Percentiles rank a stretch among this genome's conserved stretches.
phyloP scores from a whole-genome alignment of 1,140 invertebrate species.

The Drosophila seguyi region DNA sequence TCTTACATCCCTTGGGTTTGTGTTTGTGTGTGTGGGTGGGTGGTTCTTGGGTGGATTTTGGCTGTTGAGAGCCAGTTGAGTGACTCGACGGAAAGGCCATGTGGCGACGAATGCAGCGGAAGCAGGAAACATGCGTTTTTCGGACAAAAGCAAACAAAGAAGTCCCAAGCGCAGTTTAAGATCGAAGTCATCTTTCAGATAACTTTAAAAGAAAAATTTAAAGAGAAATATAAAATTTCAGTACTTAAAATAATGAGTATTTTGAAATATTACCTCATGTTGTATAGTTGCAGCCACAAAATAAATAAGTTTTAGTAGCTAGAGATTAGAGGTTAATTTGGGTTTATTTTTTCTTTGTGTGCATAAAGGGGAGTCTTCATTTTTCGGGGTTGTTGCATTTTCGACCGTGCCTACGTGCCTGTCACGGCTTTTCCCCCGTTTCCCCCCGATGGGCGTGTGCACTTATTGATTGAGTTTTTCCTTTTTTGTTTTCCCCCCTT shows the following conservation, averaged over 20 bases:
- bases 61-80: constrained; percentile 26
- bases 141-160: constrained; percentile 54
- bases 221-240: neutral
- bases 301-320: neutral
- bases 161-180: constrained; percentile 3
- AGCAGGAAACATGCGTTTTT: constrained; percentile 76
- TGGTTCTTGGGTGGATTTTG: constrained; percentile 2
- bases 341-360: neutral
- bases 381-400: constrained; percentile 27
- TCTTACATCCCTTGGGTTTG: neutral
- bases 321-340: neutral
- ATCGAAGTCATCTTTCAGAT: constrained; percentile 26
- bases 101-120: constrained; percentile 44
- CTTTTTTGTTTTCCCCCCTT: neutral
- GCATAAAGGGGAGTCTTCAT: neutral
- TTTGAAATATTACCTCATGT: too few species aligned
- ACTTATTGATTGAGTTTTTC: constrained; percentile 63
- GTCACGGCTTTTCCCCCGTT: constrained; percentile 26
- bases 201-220: neutral
- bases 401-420: constrained; percentile 41
- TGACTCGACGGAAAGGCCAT: constrained; percentile 23
- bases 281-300: neutral
- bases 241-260: neutral
- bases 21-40: neutral
- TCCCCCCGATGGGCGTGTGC: constrained; percentile 32